Conservation (phyloP, 2,113 vertebrate species). For the Calonectris borealis region DNA sequence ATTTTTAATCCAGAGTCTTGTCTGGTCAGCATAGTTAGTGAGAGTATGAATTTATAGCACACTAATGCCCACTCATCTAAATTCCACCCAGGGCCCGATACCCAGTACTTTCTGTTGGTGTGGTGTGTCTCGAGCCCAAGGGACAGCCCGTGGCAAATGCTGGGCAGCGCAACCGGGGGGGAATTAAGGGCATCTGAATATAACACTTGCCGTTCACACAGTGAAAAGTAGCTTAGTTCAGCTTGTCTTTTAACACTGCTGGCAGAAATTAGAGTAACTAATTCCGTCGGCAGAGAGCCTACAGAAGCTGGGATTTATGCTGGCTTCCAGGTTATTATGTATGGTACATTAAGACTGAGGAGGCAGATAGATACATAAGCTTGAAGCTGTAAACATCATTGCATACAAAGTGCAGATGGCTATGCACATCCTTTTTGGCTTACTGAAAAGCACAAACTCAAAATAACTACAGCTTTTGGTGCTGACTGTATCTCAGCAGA, state of each 20-base stretch:
- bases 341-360: background rate
- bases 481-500: background rate
- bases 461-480: background rate
- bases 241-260: background rate
- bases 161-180: fast-evolving
- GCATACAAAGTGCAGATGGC: background rate
- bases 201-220: background rate
- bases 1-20: background rate
- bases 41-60: background rate
- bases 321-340: background rate
- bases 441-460: background rate
- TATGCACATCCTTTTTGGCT: background rate
- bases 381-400: background rate
- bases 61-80: background rate
- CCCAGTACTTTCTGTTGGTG: background rate
- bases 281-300: background rate
- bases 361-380: background rate
- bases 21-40: background rate
- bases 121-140: fast-evolving
- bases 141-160: background rate
- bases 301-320: background rate
- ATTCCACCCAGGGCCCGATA: fast-evolving
- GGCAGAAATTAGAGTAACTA: constrained; percentile 9
- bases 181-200: background rate
- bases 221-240: constrained; percentile 45